Percentiles rank a stretch among this genome's conserved stretches.
Conservation (phyloP, 2,888 invertebrate species). For the Euproctis similis region DNA sequence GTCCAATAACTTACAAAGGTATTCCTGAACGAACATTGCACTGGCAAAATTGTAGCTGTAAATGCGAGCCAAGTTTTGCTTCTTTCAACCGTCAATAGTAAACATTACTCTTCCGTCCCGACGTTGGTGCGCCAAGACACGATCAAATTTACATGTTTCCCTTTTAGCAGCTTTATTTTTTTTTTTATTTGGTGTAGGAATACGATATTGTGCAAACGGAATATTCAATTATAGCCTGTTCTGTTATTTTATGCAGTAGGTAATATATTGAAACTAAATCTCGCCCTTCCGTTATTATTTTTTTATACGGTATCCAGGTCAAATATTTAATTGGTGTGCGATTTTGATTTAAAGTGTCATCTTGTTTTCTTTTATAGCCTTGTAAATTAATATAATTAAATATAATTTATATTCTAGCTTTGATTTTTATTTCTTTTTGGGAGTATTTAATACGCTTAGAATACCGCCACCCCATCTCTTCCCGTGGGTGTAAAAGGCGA, state of each 20-base stretch:
- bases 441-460: too few species aligned
- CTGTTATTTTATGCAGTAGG: conserved; percentile 56
- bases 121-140: conserved; percentile 53
- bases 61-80: conserved; percentile 69
- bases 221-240: conserved; percentile 70
- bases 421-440: too few species aligned
- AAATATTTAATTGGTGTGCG: too few species aligned
- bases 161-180: conserved; percentile 68
- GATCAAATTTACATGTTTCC: conserved; percentile 74
- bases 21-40: conserved; percentile 60
- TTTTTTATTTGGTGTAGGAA: conserved; percentile 73
- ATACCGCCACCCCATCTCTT: too few species aligned
- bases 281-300: conserved; percentile 37
- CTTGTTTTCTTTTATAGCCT: too few species aligned
- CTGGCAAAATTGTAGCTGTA: conserved; percentile 62
- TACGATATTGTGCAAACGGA: conserved; percentile 67
- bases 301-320: too few species aligned
- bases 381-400: too few species aligned
- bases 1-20: conserved; percentile 62
- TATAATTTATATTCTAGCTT: too few species aligned
- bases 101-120: conserved; percentile 57
- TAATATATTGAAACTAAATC: conserved; percentile 37
- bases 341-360: too few species aligned
- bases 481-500: too few species aligned
- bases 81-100: conserved; percentile 54